Evolutionary conservation across 2,797 vertebrate species (phyloP).

Genomic region (Danio choprae): DNA sequence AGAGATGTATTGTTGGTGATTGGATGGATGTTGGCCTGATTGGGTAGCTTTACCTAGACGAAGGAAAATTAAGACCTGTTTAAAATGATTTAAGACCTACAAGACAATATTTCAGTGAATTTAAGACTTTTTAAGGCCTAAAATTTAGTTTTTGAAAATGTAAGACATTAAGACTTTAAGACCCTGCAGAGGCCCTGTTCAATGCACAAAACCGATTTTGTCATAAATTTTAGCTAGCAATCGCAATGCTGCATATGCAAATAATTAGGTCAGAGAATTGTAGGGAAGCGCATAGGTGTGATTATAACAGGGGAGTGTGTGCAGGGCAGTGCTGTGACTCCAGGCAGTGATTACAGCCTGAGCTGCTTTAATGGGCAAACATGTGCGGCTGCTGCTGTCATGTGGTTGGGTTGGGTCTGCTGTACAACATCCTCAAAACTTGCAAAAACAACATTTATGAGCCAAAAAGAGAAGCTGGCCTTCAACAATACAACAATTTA

Average conservation of each 20-base stretch:
- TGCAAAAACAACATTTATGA: not conserved
- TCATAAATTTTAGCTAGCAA: not conserved
- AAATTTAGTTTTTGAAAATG: no score
- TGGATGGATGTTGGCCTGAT: no score
- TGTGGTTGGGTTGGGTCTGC: conserved; percentile 54
- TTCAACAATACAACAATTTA: not conserved
- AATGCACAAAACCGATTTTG: no score
- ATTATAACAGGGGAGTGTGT: not conserved
- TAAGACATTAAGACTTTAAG: no score
- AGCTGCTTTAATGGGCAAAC: conserved; percentile 61
- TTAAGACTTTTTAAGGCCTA: no score
- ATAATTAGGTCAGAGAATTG: not conserved
- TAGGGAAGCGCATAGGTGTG: not conserved
- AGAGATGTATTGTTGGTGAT: no score
- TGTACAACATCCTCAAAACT: conserved; percentile 60
- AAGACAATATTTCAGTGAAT: no score
- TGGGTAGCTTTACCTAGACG: no score
- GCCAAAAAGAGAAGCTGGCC: conserved; percentile 16
- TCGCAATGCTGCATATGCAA: not conserved
- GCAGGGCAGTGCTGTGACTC: conserved; percentile 45
- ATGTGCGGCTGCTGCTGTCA: conserved; percentile 57
- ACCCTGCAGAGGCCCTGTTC: no score
- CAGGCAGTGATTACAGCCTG: conserved; percentile 72
- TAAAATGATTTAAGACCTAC: no score
- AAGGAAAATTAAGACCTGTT: no score